Percentiles rank a stretch among this genome's conserved stretches.
phyloP scores from a whole-genome alignment of 2,888 invertebrate species.

The Amphimallon solstitiale region DNA sequence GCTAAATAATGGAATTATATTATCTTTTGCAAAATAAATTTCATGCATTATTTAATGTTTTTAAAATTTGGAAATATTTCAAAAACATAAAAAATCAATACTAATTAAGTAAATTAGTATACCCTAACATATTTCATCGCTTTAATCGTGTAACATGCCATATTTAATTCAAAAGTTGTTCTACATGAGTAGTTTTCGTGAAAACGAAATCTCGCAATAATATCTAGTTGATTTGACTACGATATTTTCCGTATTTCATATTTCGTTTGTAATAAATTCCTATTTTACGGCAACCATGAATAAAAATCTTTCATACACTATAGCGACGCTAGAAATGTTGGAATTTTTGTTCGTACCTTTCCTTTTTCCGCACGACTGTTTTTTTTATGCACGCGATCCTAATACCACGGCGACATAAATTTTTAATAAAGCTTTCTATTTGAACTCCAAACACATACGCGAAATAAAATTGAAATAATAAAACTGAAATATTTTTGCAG shows the following conservation, averaged over 20 bases:
- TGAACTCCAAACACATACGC: conserved; percentile 34
- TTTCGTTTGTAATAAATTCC: conserved; percentile 23
- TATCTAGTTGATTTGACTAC: not conserved
- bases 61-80: too few relatives aligned
- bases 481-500: conserved; percentile 57
- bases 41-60: too few relatives aligned
- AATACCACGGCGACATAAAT: conserved; percentile 34
- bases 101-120: too few relatives aligned
- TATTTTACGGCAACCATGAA: conserved; percentile 24
- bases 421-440: conserved; percentile 36
- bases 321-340: conserved; percentile 14
- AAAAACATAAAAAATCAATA: too few relatives aligned
- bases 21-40: too few relatives aligned
- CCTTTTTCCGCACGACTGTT: conserved; percentile 14
- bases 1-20: too few relatives aligned
- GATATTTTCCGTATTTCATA: conserved; percentile 3
- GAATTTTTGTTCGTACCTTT: conserved; percentile 26
- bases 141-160: too few relatives aligned
- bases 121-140: too few relatives aligned
- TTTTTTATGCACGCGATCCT: conserved; percentile 31
- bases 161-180: too few relatives aligned
- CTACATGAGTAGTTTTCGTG: too few relatives aligned
- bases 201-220: not conserved
- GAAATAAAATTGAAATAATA: conserved; percentile 34
- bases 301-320: conserved; percentile 21